Percentiles rank a stretch among this genome's conserved stretches.
These are phyloP conservation scores for Cryptoblepharus egeriae DNA, from an alignment of 2,797 vertebrate species.

Conservation along the genomic window DNA sequence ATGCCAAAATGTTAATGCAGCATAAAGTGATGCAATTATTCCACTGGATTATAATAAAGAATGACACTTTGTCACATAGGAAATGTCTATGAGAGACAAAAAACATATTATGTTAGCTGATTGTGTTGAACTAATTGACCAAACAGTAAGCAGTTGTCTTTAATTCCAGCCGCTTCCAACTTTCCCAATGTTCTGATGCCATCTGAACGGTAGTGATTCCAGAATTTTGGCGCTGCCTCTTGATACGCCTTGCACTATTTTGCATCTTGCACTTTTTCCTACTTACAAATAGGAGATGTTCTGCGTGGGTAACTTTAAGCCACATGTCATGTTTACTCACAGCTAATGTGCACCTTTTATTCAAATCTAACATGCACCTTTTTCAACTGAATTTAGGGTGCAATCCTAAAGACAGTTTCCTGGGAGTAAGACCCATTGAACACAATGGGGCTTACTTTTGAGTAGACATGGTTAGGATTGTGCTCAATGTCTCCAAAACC, in stretches of 20 bases:
- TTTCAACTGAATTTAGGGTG: no score
- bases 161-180: neutral
- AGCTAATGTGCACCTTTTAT: no score
- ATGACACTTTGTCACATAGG: slow-evolving; percentile 23
- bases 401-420: no score
- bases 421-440: no score
- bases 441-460: no score
- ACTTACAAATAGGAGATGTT: neutral
- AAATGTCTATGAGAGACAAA: slow-evolving; percentile 28
- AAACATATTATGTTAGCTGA: slow-evolving; percentile 25
- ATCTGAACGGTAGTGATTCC: slow-evolving; percentile 26
- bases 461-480: no score
- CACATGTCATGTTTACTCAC: no score
- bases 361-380: no score
- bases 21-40: slow-evolving; percentile 27
- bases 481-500: no score
- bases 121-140: neutral
- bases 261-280: neutral
- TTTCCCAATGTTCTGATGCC: slow-evolving; percentile 11
- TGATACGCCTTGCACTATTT: no score
- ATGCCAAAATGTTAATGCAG: slow-evolving; percentile 30
- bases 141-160: neutral
- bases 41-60: slow-evolving; percentile 13
- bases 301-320: neutral
- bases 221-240: neutral